A percentile compares a stretch with the other conserved stretches of the same genome.
Evolutionary conservation across 2,888 invertebrate genomes (phyloP).

Genomic region (Lithophane ornitopus): DNA sequence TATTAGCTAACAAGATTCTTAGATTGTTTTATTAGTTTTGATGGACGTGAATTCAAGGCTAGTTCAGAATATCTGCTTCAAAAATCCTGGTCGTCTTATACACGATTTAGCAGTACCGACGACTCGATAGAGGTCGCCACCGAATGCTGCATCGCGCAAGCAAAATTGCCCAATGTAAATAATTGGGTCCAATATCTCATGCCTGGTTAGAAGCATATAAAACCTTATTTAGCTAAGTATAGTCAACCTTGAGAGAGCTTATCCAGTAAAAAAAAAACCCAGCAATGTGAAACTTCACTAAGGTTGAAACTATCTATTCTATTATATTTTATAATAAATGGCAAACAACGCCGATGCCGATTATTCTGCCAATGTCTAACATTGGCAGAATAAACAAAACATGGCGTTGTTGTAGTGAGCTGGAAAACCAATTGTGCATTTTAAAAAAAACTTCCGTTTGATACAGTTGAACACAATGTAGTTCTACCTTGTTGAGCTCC

Average conservation of each 20-base stretch:
- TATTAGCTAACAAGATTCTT: conserved; percentile 64
- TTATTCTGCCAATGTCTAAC: no score
- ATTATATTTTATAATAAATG: no score
- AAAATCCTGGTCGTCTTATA: neutral
- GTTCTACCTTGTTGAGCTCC: no score
- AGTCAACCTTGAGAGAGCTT: neutral
- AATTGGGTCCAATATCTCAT: neutral
- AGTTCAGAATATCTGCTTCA: neutral
- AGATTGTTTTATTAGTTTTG: conserved; percentile 35
- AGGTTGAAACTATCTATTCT: neutral
- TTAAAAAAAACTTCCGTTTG: no score
- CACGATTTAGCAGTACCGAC: neutral
- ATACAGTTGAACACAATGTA: no score
- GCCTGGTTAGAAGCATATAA: neutral
- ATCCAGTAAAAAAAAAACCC: neutral
- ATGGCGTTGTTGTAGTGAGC: no score
- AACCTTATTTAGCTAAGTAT: neutral
- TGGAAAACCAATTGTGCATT: no score
- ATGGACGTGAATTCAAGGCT: conserved; percentile 60
- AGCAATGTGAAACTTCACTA: neutral
- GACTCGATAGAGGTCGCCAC: neutral
- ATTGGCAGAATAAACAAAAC: no score
- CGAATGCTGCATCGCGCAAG: neutral
- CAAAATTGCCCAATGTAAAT: neutral
- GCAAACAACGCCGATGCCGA: no score